A percentile compares a stretch with the other conserved stretches of the same genome.
phyloP scores from a whole-genome alignment of 2,888 invertebrate genomes.

The Listrodromus nycthemerus region DNA sequence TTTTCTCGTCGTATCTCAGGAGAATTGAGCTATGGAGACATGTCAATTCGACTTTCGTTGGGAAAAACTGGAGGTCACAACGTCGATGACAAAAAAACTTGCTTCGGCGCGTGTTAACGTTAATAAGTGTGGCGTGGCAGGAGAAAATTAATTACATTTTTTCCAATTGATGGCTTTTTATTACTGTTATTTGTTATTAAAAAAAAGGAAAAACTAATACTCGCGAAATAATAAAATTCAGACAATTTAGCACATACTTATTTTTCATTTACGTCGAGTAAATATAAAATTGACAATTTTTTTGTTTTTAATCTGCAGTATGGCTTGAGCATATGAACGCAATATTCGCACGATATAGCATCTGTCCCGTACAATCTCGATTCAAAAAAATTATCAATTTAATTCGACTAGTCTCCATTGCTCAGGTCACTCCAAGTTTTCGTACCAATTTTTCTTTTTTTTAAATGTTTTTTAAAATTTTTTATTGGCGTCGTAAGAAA shows the following conservation, averaged over 20 bases:
- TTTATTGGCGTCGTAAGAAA: conserved; percentile 59
- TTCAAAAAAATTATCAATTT: no score
- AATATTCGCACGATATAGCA: not conserved
- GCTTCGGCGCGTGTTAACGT: not conserved
- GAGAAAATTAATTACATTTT: no score
- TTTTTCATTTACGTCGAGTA: not conserved
- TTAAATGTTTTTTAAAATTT: not conserved
- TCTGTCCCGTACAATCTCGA: not conserved
- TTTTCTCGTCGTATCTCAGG: not conserved
- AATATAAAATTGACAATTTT: not conserved
- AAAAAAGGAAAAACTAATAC: not conserved
- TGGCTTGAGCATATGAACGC: not conserved
- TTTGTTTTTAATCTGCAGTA: not conserved
- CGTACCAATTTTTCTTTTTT: not conserved
- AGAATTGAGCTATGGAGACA: not conserved
- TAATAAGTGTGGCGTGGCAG: no score
- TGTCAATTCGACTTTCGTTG: not conserved
- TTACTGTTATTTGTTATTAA: no score
- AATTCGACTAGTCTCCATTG: not conserved
- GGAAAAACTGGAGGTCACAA: not conserved
- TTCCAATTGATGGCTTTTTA: no score
- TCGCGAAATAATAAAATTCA: not conserved
- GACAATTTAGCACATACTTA: not conserved
- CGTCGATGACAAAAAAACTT: not conserved
- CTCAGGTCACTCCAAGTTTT: not conserved